Conservation (phyloP, 35 echinoderm and acorn worm species). For the Apostichopus parvimensis region DNA sequence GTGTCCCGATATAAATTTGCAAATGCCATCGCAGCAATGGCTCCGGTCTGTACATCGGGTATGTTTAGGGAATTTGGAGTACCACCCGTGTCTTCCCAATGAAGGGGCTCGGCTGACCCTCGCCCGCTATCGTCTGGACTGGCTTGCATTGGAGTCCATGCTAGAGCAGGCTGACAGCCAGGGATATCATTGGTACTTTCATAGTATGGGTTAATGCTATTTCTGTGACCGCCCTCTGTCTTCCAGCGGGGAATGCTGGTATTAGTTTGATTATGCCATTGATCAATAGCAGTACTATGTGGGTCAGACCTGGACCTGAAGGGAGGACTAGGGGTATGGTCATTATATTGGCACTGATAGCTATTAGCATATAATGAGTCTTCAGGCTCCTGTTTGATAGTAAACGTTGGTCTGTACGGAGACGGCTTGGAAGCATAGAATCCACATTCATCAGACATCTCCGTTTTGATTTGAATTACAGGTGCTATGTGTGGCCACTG, state of each 20-base stretch:
- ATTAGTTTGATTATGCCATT: slow-evolving; percentile 17
- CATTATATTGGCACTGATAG: slow-evolving; percentile 39
- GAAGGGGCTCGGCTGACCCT: slow-evolving; percentile 36
- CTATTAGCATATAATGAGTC: slow-evolving; percentile 1
- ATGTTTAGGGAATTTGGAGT: slow-evolving; percentile 77
- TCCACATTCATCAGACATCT: slow-evolving; percentile 32
- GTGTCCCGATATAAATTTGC: slow-evolving; percentile 91
- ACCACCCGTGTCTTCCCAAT: slow-evolving; percentile 49
- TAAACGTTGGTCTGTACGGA: slow-evolving; percentile 3
- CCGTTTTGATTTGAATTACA: slow-evolving; percentile 52
- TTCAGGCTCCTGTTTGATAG: slow-evolving; percentile 42
- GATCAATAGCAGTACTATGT: neutral
- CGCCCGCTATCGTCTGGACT: slow-evolving; percentile 43
- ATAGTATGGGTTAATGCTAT: slow-evolving; percentile 23
- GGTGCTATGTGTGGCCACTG: slow-evolving; percentile 35
- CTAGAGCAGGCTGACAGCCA: neutral
- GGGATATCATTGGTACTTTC: slow-evolving; percentile 12
- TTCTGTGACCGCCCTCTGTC: neutral
- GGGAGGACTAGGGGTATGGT: neutral
- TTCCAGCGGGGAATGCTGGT: neutral
- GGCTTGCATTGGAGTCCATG: slow-evolving; percentile 34
- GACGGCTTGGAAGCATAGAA: slow-evolving; percentile 13
- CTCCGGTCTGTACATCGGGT: slow-evolving; percentile 90
- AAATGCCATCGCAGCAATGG: slow-evolving; percentile 88
- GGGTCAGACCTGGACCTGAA: slow-evolving; percentile 2